Conservation (phyloP, 2,113 vertebrate species). For the Lasiurus cinereus region DNA sequence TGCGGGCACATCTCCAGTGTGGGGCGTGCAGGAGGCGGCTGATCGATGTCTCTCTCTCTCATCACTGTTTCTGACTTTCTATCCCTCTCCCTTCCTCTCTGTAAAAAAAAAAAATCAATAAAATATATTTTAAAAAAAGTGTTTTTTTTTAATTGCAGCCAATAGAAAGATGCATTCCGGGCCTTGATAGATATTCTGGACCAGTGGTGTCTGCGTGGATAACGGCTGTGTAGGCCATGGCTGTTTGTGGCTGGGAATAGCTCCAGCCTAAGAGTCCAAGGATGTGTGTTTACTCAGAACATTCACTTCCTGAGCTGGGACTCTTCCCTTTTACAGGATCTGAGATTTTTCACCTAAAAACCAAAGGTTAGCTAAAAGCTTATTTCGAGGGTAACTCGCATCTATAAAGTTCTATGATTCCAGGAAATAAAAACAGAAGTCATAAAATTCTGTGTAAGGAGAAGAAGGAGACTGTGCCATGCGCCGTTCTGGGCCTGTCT, state of each 20-base stretch:
- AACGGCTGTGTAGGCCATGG: background rate
- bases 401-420: slow-evolving; percentile 38
- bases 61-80: too few species aligned
- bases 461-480: background rate
- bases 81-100: too few species aligned
- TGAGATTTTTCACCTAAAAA: background rate
- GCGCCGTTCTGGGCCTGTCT: background rate
- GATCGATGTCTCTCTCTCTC: too few species aligned
- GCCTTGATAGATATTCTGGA: background rate
- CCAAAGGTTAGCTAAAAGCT: background rate
- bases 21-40: too few species aligned
- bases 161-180: background rate
- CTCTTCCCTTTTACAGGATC: background rate
- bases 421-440: slow-evolving; percentile 37
- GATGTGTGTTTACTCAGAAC: background rate
- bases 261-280: background rate
- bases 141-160: background rate
- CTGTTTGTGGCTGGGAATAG: background rate
- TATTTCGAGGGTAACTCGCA: background rate
- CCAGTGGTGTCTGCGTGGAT: background rate
- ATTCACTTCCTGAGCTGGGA: background rate
- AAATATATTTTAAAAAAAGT: background rate
- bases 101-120: too few species aligned
- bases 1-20: too few species aligned
- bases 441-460: background rate